Base-by-base conservation (phyloP, 1,140 invertebrate species). In the Babylonia areolata region DNA sequence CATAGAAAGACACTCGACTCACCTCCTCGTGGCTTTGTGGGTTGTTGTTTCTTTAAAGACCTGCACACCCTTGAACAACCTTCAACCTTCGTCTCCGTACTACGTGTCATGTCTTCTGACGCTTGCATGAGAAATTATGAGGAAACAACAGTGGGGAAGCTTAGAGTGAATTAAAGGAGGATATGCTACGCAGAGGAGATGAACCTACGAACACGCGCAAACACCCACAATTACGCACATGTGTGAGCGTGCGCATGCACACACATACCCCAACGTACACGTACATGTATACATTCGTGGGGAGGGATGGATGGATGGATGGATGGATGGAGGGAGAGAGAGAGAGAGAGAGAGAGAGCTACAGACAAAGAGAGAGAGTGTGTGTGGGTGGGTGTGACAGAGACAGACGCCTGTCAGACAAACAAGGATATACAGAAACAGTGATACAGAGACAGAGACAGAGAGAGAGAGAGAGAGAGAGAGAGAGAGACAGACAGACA, bases 401-500 rank as follows among this genome's bases (percentile, higher is more conserved):
- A 39, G 73, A 77, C 37, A 39, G 35, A 77, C 37, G 73, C 39
- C 3, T 40, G 73, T 40, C 28, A 77, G 39, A 40, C 1, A 77
- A 37, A 77, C 9, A 42, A 28, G 28, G 83, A 73, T 37, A 51
- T n/a, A 73, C 31, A 11, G 37, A 40, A 33, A 54, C 40, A 79
- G 71, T 6, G 71, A 77, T 79, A 35, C 33, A 87, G 51, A 85
- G 77, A 88, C 31, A 83, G 81, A 82, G 46, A 86, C 58, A 85
- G 37, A 86, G 75, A 85, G 84, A 85, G 33, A 35, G 11, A 73
- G 81, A 71, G 15, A 77, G 39, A 84, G 37, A 86, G 80, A 82
- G 69, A 73, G 82, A 83, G 80, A 86, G 79, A 85, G 58, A 85
- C 77, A 86, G 46, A 87, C 33, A 86, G 42, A 85, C 0, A 83